Evolutionary conservation across 2,113 vertebrate genomes (phyloP), one percentile per base, ranked within the genome.

Genomic region (Myxocyprinus asiaticus): DNA sequence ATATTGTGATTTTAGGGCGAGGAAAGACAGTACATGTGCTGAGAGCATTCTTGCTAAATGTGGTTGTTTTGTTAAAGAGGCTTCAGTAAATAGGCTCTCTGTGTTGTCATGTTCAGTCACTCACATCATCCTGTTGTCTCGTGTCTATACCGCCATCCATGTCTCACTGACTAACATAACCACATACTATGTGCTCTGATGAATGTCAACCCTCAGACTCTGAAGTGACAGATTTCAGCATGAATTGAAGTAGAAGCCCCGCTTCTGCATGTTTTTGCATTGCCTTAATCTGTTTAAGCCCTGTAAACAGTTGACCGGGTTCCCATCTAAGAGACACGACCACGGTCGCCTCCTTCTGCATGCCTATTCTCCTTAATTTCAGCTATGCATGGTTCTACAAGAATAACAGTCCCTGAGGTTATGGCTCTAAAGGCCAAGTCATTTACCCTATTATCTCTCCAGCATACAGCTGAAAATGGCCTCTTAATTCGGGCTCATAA

Each of bases 141-240:
- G 80, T 88, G 84, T 90, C 61, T 85, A 79, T 88, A 82, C 79
- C 82, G 62, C 77, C 78, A 81, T 80, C 62, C 86, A 85, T 81
- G 43, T 88, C 81, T 90, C 80, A 72, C 65, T 78, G 79, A 81
- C 77, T 74, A 71, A 87, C 86, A 86, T 85, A 69, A 82, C 84
- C 72, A 77, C 84, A 78, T 82, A 44, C 83, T 78, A 22, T 82
- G 83, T 89, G 75, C 70, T 88, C 86, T 86, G 88, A 74, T 90
- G 85, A 94, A 82, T 91, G 91, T 91, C 81, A 87, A 89, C 85
- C 88, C 88, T 86, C 93, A 84, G 90, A 90, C 87, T 88, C 93
- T 88, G 90, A 95, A 90, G 90, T 87, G 92, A 84, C 61, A 82
- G 90, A 90, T 91, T 88, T 91, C 89, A 90, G 96, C 95, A 97